These are phyloP conservation scores for Willisornis vidua DNA, from an alignment of 2,113 vertebrate species.

Conservation along the genomic window DNA sequence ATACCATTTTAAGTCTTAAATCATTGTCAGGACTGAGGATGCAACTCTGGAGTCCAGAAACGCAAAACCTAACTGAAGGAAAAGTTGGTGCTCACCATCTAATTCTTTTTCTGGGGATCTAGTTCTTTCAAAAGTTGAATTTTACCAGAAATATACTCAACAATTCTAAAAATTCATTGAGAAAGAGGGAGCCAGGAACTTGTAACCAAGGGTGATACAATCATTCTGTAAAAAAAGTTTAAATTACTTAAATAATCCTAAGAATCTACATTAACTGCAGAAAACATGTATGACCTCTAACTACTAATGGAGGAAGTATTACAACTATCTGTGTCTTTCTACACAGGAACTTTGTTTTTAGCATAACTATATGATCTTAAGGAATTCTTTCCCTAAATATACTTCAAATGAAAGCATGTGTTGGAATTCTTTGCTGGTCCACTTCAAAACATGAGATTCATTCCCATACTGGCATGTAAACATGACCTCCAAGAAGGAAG, in stretches of 20 bases:
- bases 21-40: background rate
- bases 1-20: background rate
- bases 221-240: background rate
- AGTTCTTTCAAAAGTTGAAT: background rate
- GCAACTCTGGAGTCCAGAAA: background rate
- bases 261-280: background rate
- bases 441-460: slow-evolving; percentile 68
- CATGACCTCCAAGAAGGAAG: slow-evolving; percentile 54
- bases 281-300: background rate
- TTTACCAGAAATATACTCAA: background rate
- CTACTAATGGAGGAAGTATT: background rate
- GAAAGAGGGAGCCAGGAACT: background rate
- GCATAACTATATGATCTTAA: background rate
- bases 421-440: slow-evolving; percentile 64
- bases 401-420: slow-evolving; percentile 61
- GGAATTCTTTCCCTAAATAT: slow-evolving; percentile 61
- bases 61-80: background rate
- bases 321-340: background rate
- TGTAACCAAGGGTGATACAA: background rate
- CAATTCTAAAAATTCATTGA: background rate
- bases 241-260: background rate
- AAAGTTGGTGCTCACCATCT: background rate
- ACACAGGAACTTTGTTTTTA: slow-evolving; percentile 1
- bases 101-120: background rate
- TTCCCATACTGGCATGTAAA: slow-evolving; percentile 68